Evolutionary conservation across 1,140 invertebrate genomes (phyloP), one percentile per base, ranked within the genome.

Genomic region (Formica selysi): DNA sequence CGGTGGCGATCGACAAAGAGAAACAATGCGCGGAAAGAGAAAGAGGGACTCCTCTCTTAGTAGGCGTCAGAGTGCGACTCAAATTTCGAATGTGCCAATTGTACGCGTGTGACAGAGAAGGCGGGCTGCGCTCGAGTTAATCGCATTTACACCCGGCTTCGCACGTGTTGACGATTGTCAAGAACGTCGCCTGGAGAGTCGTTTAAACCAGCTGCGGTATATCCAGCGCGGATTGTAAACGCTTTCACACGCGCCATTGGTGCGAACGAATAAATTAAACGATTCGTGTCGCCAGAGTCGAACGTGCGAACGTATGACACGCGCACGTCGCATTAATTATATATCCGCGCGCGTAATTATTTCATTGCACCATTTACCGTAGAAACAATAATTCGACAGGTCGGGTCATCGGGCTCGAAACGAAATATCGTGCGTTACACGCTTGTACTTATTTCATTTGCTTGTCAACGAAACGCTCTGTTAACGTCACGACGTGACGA

Each of bases 101-200:
- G 70, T 83, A 22, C 81, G 61, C 59, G 81, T 19, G 19, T 22
- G 78, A 88, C 87, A 87, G 83, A 87, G 87, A 76, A 73, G 61
- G 38, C 87, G 51, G 70, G 36, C 71, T 76, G 54, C 86, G 87
- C 26, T 61, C 51, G 80, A 83, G 48, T 88, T 88, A 87, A 88
- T 88, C 86, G 38, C 85, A 84, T 88, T 88, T 87, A 59, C 85
- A 71, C 78, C 71, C 36, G 41, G 29, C 19, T 10, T 1, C 7
- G 71, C 86, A 51, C 44, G 48, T 59, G 67, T 22, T 64, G 16
- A n/a, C 54, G 54, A 74, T 62, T 36, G 51, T 85, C 68, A 61
- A 83, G 54, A 38, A 44, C 41, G 51, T 44, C 13, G 79, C 32
- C 32, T 16, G 22, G 32, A n/a, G 36, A 73, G 22, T 73, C 32